Evolutionary conservation across 2,113 vertebrate species (phyloP).

Genomic region (Gymnarchus niloticus): DNA sequence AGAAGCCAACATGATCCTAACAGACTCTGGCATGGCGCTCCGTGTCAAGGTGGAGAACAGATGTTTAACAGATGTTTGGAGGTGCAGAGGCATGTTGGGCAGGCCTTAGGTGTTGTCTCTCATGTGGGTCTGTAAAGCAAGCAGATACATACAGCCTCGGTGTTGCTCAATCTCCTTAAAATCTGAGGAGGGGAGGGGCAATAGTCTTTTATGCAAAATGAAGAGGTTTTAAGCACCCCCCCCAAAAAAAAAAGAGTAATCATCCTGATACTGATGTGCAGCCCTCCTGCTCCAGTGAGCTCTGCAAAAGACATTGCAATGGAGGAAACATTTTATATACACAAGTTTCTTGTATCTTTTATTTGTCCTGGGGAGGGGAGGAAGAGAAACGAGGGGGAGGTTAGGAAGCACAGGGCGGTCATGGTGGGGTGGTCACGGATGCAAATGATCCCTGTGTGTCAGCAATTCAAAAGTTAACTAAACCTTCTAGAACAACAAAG

Average conservation of each 20-base stretch:
- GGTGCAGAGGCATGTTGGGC: not conserved
- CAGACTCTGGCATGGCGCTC: not conserved
- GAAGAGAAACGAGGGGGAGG: no score
- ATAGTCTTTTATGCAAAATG: not conserved
- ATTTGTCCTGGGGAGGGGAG: not conserved
- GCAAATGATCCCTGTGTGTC: not conserved
- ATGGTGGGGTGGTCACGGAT: not conserved
- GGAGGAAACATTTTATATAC: not conserved
- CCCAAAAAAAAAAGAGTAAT: conserved; percentile 16
- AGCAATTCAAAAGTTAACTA: not conserved
- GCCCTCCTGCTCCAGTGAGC: not conserved
- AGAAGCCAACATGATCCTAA: not conserved
- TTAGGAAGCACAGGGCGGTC: not conserved
- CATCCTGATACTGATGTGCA: conserved; percentile 16
- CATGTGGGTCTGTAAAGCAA: not conserved
- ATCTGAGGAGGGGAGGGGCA: not conserved
- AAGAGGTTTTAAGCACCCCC: not conserved
- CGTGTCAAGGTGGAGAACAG: not conserved
- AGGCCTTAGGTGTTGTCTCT: not conserved
- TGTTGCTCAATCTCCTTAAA: not conserved
- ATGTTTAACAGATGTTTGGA: conserved; percentile 21
- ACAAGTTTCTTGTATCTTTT: not conserved
- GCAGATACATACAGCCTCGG: not conserved
- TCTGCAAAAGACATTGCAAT: conserved; percentile 37
- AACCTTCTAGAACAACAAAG: not conserved